Conservation (phyloP, 2,888 invertebrate species). For the Sinohyriopsis cumingii region DNA sequence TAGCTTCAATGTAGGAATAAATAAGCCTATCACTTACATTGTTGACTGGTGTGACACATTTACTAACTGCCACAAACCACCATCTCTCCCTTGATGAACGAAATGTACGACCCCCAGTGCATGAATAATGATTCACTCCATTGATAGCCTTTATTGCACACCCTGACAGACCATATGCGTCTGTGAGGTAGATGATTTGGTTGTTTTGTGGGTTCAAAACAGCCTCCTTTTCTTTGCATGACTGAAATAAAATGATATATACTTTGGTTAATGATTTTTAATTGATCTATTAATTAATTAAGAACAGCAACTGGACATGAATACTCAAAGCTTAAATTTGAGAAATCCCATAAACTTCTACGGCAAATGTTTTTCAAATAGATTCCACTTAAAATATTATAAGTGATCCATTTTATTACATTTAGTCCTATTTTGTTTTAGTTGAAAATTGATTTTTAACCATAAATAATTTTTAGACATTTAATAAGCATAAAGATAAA, state of each 20-base stretch:
- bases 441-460: no score
- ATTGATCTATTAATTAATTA: no score
- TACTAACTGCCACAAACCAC: constrained; percentile 94
- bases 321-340: no score
- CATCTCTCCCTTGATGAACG: constrained; percentile 88
- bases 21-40: background rate
- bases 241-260: constrained; percentile 74
- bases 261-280: no score
- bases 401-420: no score
- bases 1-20: background rate
- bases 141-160: constrained; percentile 39
- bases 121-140: constrained; percentile 52
- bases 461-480: no score
- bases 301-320: no score
- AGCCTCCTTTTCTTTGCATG: constrained; percentile 82
- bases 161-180: constrained; percentile 50
- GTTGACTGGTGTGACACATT: constrained; percentile 75
- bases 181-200: constrained; percentile 84
- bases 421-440: no score
- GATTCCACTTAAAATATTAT: no score
- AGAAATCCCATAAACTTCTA: no score
- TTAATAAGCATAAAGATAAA: no score
- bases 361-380: no score
- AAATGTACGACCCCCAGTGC: constrained; percentile 77
- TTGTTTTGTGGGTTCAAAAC: constrained; percentile 82